These are phyloP conservation scores for Channa striata DNA, from an alignment of 2,797 vertebrate genomes.

Conservation along the genomic window DNA sequence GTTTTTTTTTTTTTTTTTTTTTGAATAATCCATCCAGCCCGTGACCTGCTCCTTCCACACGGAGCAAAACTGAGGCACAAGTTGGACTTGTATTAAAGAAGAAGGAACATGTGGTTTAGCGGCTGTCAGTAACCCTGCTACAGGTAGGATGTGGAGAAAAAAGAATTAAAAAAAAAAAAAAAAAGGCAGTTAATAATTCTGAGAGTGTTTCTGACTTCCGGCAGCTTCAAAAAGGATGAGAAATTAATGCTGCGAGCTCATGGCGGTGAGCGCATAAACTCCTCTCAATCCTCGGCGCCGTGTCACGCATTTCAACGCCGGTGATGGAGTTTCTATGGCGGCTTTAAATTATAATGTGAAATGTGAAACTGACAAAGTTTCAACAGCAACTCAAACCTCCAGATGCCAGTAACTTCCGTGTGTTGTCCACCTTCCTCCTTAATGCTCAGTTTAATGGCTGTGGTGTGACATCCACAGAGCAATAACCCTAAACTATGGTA, in stretches of 20 bases:
- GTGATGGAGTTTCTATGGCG: conserved; percentile 37
- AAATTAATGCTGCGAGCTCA: conserved; percentile 38
- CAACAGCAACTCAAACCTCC: not conserved
- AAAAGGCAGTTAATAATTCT: conserved; percentile 16
- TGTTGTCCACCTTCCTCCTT: too few species aligned
- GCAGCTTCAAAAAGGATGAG: conserved; percentile 42
- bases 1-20: not conserved
- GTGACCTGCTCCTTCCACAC: not conserved
- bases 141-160: conserved; percentile 61
- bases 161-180: too few species aligned
- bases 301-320: conserved; percentile 55
- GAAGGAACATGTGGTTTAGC: conserved; percentile 6
- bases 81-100: conserved; percentile 21
- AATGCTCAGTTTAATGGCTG: too few species aligned
- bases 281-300: conserved; percentile 29
- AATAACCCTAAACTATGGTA: too few species aligned
- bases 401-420: not conserved
- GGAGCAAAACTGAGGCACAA: conserved; percentile 16
- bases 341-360: conserved; percentile 22
- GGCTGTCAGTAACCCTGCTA: conserved; percentile 9
- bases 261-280: conserved; percentile 10
- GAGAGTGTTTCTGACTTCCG: conserved; percentile 41
- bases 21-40: not conserved
- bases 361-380: conserved; percentile 15
- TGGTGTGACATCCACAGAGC: too few species aligned